Base-by-base conservation (phyloP, 2,113 vertebrate species). In the Ochotona princeps region DNA sequence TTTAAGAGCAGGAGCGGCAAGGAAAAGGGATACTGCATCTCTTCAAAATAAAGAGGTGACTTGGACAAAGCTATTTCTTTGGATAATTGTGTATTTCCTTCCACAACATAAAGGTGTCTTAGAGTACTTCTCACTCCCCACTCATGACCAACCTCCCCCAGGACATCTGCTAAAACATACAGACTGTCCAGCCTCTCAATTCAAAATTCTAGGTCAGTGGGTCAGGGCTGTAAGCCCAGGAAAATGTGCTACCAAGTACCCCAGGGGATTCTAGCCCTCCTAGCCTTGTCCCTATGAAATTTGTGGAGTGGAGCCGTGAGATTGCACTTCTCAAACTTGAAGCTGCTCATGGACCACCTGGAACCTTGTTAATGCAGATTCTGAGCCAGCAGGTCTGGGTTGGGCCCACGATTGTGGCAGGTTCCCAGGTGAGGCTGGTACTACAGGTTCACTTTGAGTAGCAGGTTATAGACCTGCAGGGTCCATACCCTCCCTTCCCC, bases 1-100 rank as follows among this genome's bases (percentile, higher is more conserved):
- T 86, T 82, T 73, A 84, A 89, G 72, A 69, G 70, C 32, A 38
- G 21, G 28, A 65, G 15, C 49, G 44, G 7, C 38, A 67, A 76
- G 38, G 69, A 88, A 67, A 89, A 87, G 12, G 35, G 49, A 86
- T 63, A 49, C 7, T 2, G 5, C 26, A 9, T 60, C 54, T 93
- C 87, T 73, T 80, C 67, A 20, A 73, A 90, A 93, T 51, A 11
- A 67, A 92, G 57, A 57, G 13, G 65, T 35, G 25, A 57, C 54
- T 65, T 90, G 60, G 28, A 72, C 74, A 70, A 72, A 75, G 54
- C 26, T 38, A 32, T 74, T 90, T 92, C 20, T 78, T 75, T 67
- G 74, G 63, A 54, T 87, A n/a, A 11, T 10, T 63, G 18, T 65
- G 25, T 75, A 76, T 93, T 89, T 47, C 80, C 47, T 87, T 90